Base-by-base conservation (phyloP, 2,797 vertebrate species). In the Myiothlypis chrysogaster region DNA sequence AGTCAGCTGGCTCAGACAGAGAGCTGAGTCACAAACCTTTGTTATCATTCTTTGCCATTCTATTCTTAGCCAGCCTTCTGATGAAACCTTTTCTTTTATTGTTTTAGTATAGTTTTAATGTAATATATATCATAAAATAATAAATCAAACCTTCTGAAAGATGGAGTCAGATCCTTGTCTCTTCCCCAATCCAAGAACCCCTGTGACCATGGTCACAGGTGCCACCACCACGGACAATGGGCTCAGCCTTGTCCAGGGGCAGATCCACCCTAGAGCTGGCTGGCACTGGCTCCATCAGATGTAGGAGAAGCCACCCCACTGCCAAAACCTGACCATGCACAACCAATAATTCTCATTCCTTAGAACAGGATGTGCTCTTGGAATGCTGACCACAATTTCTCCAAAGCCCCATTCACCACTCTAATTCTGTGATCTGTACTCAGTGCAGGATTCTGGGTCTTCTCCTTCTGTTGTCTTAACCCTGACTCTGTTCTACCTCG, bases 391-490 rank as follows among this genome's bases (percentile, higher is more conserved):
- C 9, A 3, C 23, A 50, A 8, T 84, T 57, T 57, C 43, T 59
- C 47, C 65, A 64, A 41, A 76, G 12, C 10, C 34, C 56, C 8
- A 6, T 20, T 52, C 44, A 56, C 5, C 23, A 28, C 37, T 56
- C 37, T 52, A 39, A 44, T 28, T 78, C 46, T n/a, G 7, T 39
- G 32, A 81, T 41, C 34, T 68, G 59, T 8, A 90, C 34, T 37
- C 41, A 39, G 35, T 17, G 25, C 35, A 76, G 19, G 19, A 65
- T 50, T 43, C 37, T 17, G 22, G 4, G 8, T 32, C 24, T 49
- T 86, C 49, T 65, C 12, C 37, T 84, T 68, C 43, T 69, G 13
- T 82, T 81, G 20, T 68, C 56, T 91, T 72, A 92, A 61, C 23
- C 22, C 35, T 30, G 52, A 55, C 32, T 85, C 35, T 47, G 2